Evolutionary conservation across 1,140 invertebrate species (phyloP), one percentile per base, ranked within the genome.

Genomic region (Protaetia brevitarsis): DNA sequence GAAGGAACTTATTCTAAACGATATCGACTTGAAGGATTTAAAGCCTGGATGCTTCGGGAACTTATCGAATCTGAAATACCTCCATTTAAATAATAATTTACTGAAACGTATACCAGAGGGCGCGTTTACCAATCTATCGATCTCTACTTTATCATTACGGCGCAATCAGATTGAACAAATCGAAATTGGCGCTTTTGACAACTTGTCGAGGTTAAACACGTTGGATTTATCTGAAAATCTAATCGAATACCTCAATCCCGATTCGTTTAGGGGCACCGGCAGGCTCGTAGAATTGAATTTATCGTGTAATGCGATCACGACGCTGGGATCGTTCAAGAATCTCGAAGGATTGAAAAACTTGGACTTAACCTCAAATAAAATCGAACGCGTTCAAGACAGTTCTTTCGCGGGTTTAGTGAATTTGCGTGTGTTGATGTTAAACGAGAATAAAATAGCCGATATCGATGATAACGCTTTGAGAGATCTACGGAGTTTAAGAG

Each of bases 91-190:
- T n/a, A n/a, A n/a, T n/a, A n/a, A n/a, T n/a, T n/a, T n/a, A n/a
- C n/a, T n/a, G n/a, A n/a, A n/a, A n/a, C n/a, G n/a, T n/a, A n/a
- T n/a, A n/a, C n/a, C n/a, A n/a, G n/a, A n/a, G n/a, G n/a, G n/a
- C n/a, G n/a, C n/a, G n/a, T n/a, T n/a, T n/a, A n/a, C n/a, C n/a
- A n/a, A n/a, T n/a, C n/a, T n/a, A n/a, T n/a, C n/a, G n/a, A n/a
- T n/a, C n/a, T n/a, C n/a, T n/a, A n/a, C n/a, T n/a, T n/a, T n/a
- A n/a, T n/a, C n/a, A n/a, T n/a, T n/a, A n/a, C n/a, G n/a, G n/a
- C n/a, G n/a, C n/a, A n/a, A n/a, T n/a, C 80, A 71, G 59, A 65
- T 26, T 45, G 26, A 19, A 8, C 5, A 10, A 34, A 10, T 37
- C 10, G 23, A 37, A 8, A 8, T 13, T 3, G 57, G 57, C 8